Conservation (phyloP, 2,888 invertebrate species). For the Diadromus collaris region DNA sequence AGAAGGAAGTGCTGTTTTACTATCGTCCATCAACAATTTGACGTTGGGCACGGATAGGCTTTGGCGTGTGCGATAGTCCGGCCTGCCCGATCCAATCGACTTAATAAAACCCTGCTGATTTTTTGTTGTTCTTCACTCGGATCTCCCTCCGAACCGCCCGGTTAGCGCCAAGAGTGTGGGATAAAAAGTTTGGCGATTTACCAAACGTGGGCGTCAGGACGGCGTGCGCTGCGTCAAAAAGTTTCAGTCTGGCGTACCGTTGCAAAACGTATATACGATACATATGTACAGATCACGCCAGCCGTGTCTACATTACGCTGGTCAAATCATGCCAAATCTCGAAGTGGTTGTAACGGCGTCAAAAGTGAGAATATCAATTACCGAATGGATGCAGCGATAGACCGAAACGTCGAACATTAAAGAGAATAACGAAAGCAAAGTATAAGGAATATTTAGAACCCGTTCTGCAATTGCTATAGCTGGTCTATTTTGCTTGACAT, state of each 20-base stretch:
- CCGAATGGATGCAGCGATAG: neutral
- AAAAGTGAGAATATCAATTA: conserved; percentile 10
- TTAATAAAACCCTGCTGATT: conserved; percentile 47
- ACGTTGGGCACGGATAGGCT: neutral
- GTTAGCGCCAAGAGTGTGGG: conserved; percentile 43
- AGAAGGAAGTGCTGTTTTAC: conserved; percentile 31
- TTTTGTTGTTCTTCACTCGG: conserved; percentile 26
- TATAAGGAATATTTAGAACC: too few relatives aligned
- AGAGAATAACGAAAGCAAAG: too few relatives aligned
- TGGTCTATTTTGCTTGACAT: too few relatives aligned
- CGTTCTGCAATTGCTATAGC: too few relatives aligned
- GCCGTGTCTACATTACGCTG: neutral
- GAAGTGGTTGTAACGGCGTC: neutral
- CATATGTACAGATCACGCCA: neutral
- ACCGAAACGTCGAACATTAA: too few relatives aligned
- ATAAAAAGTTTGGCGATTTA: conserved; percentile 53
- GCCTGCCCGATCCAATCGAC: conserved; percentile 47
- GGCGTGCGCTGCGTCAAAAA: conserved; percentile 37
- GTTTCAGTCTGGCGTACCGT: conserved; percentile 5
- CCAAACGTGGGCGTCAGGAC: conserved; percentile 40
- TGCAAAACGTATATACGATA: conserved; percentile 4
- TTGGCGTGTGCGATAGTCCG: conserved; percentile 25
- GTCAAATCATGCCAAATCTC: conserved; percentile 26
- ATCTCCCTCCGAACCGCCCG: conserved; percentile 8
- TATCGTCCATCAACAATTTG: conserved; percentile 35